Evolutionary conservation across 2,113 vertebrate species (phyloP), one percentile per base, ranked within the genome.

Genomic region (Corydoras sp.): DNA sequence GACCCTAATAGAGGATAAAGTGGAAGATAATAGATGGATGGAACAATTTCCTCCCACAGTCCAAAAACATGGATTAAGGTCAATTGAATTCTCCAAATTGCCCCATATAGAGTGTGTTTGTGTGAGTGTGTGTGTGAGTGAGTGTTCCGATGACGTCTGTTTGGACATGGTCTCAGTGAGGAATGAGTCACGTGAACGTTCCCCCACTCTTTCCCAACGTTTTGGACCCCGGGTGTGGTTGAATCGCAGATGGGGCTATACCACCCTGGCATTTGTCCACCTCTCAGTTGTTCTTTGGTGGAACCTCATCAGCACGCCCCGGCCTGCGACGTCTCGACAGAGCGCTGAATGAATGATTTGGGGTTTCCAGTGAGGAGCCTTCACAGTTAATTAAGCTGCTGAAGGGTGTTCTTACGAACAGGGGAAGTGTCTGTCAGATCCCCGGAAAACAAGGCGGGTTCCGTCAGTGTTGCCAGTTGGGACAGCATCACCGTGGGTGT

Each of bases 361-460:
- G 86, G 86, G 83, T 87, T 88, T 86, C 81, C 77, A 86, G 85
- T 85, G 88, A 83, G 85, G 80, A 75, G 83, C 86, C 88, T 88
- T 88, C 86, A 89, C 87, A 89, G 84, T 80, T 90, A 87, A 86
- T 88, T 86, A 88, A 83, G 85, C 84, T 77, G 84, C 86, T 87
- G 88, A 89, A 86, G 83, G 83, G 77, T 78, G 81, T 76, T 81
- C 82, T 81, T 79, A 80, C 80, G 79, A 67, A 77, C 65, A 54
- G 79, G 82, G 80, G 77, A 73, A 74, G 79, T 75, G 72, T 75
- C 48, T 73, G 77, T 67, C 65, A 62, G 80, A 82, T 66, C 50
- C 69, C 71, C 68, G 65, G 78, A 76, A 82, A 77, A 80, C 77
- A 68, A 81, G 73, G 74, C 76, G 80, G 43, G 65, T 79, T 69